A percentile compares a stretch with the other conserved stretches of the same genome.
phyloP scores from a whole-genome alignment of 2,888 invertebrate species.

The Sturmia bella region DNA sequence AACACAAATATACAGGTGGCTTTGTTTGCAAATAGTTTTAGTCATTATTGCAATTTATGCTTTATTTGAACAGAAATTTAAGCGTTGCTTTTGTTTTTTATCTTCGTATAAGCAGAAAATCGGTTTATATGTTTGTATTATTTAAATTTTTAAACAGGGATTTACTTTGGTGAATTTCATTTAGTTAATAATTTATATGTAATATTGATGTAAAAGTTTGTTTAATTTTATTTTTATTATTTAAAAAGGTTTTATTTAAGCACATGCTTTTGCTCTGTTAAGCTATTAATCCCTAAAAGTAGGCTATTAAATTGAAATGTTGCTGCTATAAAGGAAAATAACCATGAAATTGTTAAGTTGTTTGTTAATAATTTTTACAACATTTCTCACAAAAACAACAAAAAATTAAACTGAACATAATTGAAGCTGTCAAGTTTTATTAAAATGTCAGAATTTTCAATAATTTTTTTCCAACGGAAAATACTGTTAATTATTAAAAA shows the following conservation, averaged over 20 bases:
- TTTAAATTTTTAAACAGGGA: conserved; percentile 15
- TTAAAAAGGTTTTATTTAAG: neutral
- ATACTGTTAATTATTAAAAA: neutral
- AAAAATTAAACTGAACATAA: conserved; percentile 9
- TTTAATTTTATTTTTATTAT: neutral
- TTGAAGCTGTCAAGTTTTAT: conserved; percentile 56
- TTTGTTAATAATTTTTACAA: conserved; percentile 22
- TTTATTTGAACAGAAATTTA: conserved; percentile 5
- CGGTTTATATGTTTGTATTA: conserved; percentile 4
- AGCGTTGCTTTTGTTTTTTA: neutral
- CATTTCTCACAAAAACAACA: neutral
- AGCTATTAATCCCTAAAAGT: neutral
- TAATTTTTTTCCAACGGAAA: conserved; percentile 6
- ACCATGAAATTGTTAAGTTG: conserved; percentile 57
- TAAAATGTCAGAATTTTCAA: conserved; percentile 43
- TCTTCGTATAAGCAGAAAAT: conserved; percentile 1
- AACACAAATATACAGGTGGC: conserved; percentile 47
- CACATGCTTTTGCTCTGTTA: neutral
- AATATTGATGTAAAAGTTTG: conserved; percentile 10
- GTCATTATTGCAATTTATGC: neutral
- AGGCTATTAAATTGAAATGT: conserved; percentile 2
- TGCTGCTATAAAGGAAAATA: conserved; percentile 34
- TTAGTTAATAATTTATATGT: conserved; percentile 46
- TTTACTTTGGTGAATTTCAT: conserved; percentile 18
- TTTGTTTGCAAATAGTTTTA: conserved; percentile 11